phyloP scores from a whole-genome alignment of 2,888 invertebrate species.

The Lycocerus yunnanus region DNA sequence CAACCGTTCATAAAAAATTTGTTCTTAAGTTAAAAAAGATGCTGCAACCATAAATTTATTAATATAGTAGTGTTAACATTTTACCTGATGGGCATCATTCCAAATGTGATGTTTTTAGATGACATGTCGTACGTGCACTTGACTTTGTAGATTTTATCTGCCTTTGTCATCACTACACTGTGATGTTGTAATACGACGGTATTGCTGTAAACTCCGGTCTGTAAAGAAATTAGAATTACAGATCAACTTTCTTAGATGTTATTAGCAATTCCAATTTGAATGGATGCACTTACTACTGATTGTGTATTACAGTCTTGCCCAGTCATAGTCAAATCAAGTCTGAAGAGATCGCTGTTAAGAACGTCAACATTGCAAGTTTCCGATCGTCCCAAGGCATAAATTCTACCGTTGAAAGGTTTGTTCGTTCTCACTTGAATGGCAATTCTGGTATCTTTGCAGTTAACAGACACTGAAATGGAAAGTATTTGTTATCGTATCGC shows the following conservation, averaged over 20 bases:
- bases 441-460: slow-evolving; percentile 93
- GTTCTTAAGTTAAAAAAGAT: not conserved
- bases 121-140: slow-evolving; percentile 97
- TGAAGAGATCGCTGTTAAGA: slow-evolving; percentile 88
- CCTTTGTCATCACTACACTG: slow-evolving; percentile 95
- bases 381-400: slow-evolving; percentile 90
- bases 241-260: not conserved
- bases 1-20: not conserved
- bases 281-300: slow-evolving; percentile 77
- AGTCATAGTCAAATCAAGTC: slow-evolving; percentile 89
- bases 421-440: slow-evolving; percentile 92
- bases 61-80: not conserved
- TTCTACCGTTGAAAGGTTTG: slow-evolving; percentile 92
- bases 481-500: not conserved
- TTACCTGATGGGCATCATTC: slow-evolving; percentile 94
- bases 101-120: slow-evolving; percentile 94
- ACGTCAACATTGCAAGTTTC: slow-evolving; percentile 96
- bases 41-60: not conserved
- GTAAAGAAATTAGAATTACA: slow-evolving; percentile 47
- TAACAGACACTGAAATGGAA: slow-evolving; percentile 75
- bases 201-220: slow-evolving; percentile 93
- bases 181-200: slow-evolving; percentile 94
- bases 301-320: slow-evolving; percentile 96
- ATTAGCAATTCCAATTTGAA: slow-evolving; percentile 13
- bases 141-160: slow-evolving; percentile 95